Base-by-base conservation (phyloP, 2,797 vertebrate species). In the Petrocephalus sullivani region DNA sequence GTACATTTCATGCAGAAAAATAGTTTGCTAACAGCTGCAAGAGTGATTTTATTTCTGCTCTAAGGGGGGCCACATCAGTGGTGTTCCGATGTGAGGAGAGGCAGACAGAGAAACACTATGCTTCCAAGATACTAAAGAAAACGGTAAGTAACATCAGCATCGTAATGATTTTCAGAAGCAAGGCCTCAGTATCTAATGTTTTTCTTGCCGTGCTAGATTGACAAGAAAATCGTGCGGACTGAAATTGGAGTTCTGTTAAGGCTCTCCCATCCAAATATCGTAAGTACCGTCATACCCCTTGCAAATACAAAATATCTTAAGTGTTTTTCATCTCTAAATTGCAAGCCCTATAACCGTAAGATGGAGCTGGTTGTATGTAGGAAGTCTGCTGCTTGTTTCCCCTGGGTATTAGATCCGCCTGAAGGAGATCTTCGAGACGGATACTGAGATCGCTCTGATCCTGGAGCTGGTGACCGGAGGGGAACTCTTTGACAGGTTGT, bases 401-500 rank as follows among this genome's bases (percentile, higher is more conserved):
- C 86, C 23, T 89, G 89, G 33, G 9, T 41, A 54, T 1, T 93
- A 98, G 97, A 98, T 98, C 92, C 96, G 97, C 90, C 95, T 98
- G 93, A 97, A 97, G 93, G 97, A 98, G 92, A 97, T 98, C 90
- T 97, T 98, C 37, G 97, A 98, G 93, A 97, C 97, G 0, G 95
- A 96, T 91, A 94, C 95, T 0, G 96, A 97, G 93, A 97, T 98
- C 19, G 93, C 93, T 1, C 94, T 98, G 23, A 93, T 98, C 61
- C 93, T 97, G 91, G 97, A 98, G 93, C 93, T 97, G 93, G 97
- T 98, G 91, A 97, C 97, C 0, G 97, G 97, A 71, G 97, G 97
- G 49, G 97, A 98, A 51, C 96, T 98, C 86, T 98, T 98, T 2
- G 97, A 98, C 95, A 96, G 97, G 97, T 97, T 88, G 53, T 85